Conservation (phyloP, 2,888 invertebrate genomes). For the Epirrhoe tristata region DNA sequence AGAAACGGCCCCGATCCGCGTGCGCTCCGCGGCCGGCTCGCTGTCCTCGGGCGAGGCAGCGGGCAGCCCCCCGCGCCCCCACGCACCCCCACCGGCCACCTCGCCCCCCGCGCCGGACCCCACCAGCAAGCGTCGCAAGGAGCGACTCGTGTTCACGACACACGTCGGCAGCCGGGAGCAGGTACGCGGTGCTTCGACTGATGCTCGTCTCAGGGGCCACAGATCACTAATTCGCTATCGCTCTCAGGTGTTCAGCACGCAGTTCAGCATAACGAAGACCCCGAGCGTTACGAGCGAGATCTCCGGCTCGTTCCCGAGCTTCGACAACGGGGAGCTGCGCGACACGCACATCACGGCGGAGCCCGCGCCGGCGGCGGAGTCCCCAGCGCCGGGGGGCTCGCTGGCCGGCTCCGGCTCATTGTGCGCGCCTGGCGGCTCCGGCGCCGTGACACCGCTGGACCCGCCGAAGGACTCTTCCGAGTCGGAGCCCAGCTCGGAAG, state of each 20-base stretch:
- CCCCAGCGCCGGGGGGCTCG: constrained; percentile 33
- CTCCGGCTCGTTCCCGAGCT: constrained; percentile 78
- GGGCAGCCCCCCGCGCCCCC: constrained; percentile 17
- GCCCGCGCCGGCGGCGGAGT: constrained; percentile 33
- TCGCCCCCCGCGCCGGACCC: constrained; percentile 36
- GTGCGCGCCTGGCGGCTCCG: constrained; percentile 30
- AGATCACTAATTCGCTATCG: no score
- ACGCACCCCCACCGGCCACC: constrained; percentile 16
- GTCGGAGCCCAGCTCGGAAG: constrained; percentile 47
- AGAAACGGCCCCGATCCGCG: constrained; percentile 27
- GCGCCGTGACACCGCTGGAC: constrained; percentile 41
- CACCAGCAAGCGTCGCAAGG: constrained; percentile 57
- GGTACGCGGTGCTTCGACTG: constrained; percentile 28
- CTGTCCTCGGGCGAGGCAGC: constrained; percentile 16
- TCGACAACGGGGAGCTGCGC: constrained; percentile 82
- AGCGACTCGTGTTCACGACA: constrained; percentile 87
- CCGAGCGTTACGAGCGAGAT: constrained; percentile 87
- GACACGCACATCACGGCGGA: constrained; percentile 41
- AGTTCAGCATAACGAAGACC: constrained; percentile 87
- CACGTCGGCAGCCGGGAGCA: constrained; percentile 89
- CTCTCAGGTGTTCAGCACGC: constrained; percentile 85
- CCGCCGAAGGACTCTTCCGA: constrained; percentile 46
- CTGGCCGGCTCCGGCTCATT: constrained; percentile 20
- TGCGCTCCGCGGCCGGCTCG: constrained; percentile 32
- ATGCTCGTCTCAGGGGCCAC: no score